Base-by-base conservation (phyloP, 1,140 invertebrate species). In the Pomacea maculata region DNA sequence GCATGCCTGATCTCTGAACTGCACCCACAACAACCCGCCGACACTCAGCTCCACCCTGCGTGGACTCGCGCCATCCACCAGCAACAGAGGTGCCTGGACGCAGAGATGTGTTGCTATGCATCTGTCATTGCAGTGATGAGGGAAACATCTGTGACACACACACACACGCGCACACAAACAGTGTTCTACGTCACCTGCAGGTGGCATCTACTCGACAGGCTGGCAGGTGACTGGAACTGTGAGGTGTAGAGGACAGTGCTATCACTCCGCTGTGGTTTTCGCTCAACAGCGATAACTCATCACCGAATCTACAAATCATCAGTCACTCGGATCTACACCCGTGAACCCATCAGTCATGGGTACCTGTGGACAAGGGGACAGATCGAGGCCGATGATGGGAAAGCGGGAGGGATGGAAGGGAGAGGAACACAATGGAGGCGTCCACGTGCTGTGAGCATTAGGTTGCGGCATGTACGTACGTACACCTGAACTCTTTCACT, bases 131-230 rank as follows among this genome's bases (percentile, higher is more conserved):
- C 57, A 61, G 57, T 61, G 15, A 61, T 61, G 11, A 61, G 57
- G 57, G 57, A 61, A 45, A 45, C 57, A 61, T 8, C 57, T 61
- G 57, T 17, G 57, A 17, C 15, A 61, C 11, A 57, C 54, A 8
- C 72, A 21, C 72, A 21, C 72, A 21, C 72, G 21, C 52, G 15
- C 52, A 74, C 72, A 74, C 72, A 74, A 6, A 34, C 45, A 73
- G 19, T 19, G 12, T 52, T 21, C 25, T 52, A 73, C 45, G 70
- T 29, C 25, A 25, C 25, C 68, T 71, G 25, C 25, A 45, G 34
- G 34, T 45, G 34, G 34, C 34, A 45, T 25, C 25, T 45, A 45
- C 34, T 45, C 34, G 34, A 45, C 34, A 45, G 34, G 34, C 34
- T 45, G 34, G 34, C 34, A 45, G 34, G 34, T 45, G 34, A 45